Evolutionary conservation across 2,888 invertebrate genomes (phyloP).

Genomic region (Bellardia pandia): DNA sequence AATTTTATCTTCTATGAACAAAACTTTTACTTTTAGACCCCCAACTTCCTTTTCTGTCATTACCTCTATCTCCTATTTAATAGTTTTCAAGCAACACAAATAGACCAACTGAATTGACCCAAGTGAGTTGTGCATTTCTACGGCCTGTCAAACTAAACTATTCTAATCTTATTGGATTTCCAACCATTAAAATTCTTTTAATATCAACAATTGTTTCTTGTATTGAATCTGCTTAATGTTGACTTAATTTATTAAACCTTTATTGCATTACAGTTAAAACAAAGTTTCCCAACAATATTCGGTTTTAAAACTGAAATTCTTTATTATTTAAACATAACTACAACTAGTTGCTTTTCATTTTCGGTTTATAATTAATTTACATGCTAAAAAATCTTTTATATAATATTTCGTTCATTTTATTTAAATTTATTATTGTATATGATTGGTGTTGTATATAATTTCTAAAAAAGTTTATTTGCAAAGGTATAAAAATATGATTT

Average conservation of each 20-base stretch:
- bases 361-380: slow-evolving; percentile 60
- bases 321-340: slow-evolving; percentile 72
- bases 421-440: slow-evolving; percentile 50
- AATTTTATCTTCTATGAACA: too few species aligned
- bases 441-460: slow-evolving; percentile 63
- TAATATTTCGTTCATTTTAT: slow-evolving; percentile 44
- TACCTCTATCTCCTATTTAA: too few species aligned
- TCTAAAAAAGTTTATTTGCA: slow-evolving; percentile 61
- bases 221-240: neutral
- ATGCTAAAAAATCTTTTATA: slow-evolving; percentile 58
- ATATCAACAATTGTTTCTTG: too few species aligned
- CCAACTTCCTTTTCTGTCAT: too few species aligned
- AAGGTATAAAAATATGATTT: slow-evolving; percentile 72
- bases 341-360: slow-evolving; percentile 47
- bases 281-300: slow-evolving; percentile 12
- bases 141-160: too few species aligned
- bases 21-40: too few species aligned
- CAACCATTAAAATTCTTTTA: too few species aligned
- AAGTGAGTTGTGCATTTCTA: too few species aligned
- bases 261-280: neutral
- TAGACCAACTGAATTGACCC: too few species aligned
- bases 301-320: slow-evolving; percentile 64
- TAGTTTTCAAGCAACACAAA: too few species aligned
- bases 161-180: too few species aligned
- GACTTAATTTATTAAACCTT: too few species aligned